Evolutionary conservation across 2,113 vertebrate genomes (phyloP), one percentile per base, ranked within the genome.

Genomic region (Eurypyga helias): DNA sequence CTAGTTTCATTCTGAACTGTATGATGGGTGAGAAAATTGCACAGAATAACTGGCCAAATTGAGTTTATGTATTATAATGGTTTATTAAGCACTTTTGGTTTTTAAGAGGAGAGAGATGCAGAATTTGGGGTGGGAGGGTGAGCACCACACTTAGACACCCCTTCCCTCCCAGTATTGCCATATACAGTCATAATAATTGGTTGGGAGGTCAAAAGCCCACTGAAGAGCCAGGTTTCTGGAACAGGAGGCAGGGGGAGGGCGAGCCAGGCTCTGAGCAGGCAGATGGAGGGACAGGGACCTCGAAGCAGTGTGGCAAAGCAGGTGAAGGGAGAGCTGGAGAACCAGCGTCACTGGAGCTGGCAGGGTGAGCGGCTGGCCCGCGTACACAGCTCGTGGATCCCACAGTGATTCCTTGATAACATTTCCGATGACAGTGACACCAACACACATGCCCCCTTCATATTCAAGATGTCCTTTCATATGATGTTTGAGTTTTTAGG

Each of bases 361-460:
- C 45, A 24, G 69, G 41, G 46, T 45, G 43, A 64, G 55, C 2
- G 0, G 18, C 13, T 57, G 60, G 33, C 28, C 29, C 26, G 13
- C 33, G 9, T 5, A 7, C 11, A 52, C 41, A 57, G 51, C 31
- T 86, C 28, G n/a, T 20, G 18, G n/a, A 41, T 87, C 16, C 48
- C 33, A 25, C 1, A 1, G 33, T 4, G 28, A 19, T 73, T 55
- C 78, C 31, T 18, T 67, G 38, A 15, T 80, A 46, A 67, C 2
- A 2, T 41, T 86, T 87, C 31, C 46, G 17, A 23, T 36, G 46
- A n/a, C 43, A 41, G 17, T n/a, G 77, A 80, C 16, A 49, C 41
- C 46, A 85, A 48, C 1, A 23, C 11, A 1, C 31, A 6, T 2
- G 3, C 7, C 7, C 49, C 23, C 20, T 73, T 73, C 9, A 4